Base-by-base conservation (phyloP, 2,888 invertebrate genomes). In the Acrobasis repandana region DNA sequence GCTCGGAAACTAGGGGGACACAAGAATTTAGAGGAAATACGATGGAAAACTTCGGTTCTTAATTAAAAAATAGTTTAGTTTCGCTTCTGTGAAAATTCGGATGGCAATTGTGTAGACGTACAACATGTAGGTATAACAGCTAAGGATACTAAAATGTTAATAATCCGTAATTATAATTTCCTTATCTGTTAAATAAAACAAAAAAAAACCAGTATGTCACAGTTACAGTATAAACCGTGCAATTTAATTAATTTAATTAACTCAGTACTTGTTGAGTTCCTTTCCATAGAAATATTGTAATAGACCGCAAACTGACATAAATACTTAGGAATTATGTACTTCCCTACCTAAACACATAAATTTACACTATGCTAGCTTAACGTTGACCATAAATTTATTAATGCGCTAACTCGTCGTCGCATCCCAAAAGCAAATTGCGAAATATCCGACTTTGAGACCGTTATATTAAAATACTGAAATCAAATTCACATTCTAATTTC, bases 381-480 rank as follows among this genome's bases (percentile, higher is more conserved):
- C 54, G 11, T 72, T 74, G 75, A 65, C 70, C 78, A 83, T 88
- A 89, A 88, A 90, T 89, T 86, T 79, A 88, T 87, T 86, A 88
- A 74, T 63, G 68, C 64, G 69, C 65, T 69, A 73, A 77, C 77
- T 79, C 79, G 79, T 75, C 73, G 70, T 54, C 54, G 70, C 68
- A 63, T 63, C 69, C 75, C 74, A 71, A 73, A 62, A 72, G 73
- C 83, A 84, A 85, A 85, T 83, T 81, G 82, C 83, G 64, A 76
- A 80, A 79, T 82, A 83, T 76, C 74, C 71, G 76, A 83, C 82
- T 81, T 78, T 80, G 74, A 79, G 78, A 82, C 79, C 77, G 80
- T 79, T 71, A 83, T 85, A 89, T 87, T 86, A 86, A 85, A 84
- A 85, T 77, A 79, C 79, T 75, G 77, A 80, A 85, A 81, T 47